Base-by-base conservation (phyloP, 2,888 invertebrate genomes). In the Macrostomum cliftonense region DNA sequence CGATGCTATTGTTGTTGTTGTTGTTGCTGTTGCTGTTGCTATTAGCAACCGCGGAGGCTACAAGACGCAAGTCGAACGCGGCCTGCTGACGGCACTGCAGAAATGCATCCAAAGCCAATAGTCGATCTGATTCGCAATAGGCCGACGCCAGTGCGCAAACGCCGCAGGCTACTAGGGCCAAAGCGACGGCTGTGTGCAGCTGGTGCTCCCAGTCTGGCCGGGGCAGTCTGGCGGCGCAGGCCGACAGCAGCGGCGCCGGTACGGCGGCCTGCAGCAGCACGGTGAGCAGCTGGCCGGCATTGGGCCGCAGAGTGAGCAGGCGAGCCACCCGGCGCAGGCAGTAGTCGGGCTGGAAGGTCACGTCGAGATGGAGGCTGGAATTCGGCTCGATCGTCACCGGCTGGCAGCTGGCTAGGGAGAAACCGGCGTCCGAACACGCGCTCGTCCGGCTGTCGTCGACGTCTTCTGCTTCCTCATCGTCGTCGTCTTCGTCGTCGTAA, bases 371-470 rank as follows among this genome's bases (percentile, higher is more conserved):
- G 57, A 75, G 77, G 5, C 80, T 79, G 21, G 76, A 76, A 63
- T 84, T 84, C 20, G 83, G 81, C 51, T 72, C 72, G 39, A 85
- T 68, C 42, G 76, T 74, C 64, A 83, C 83, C 1, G 79, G 75
- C 37, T 74, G 73, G 62, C 85, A 85, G 61, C 83, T 79, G 47
- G 81, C 70, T 38, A 84, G 77, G 60, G 77, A 77, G 63, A 83
- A 85, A 16, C 84, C 84, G 59, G 20, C 16, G 48, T 47, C n/a
- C 52, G 46, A 40, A 19, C 16, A 40, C 5, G 19, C 9, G 17
- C 16, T 17, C 5, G 19, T 9, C 13, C 13, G 38, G 13, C n/a
- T 38, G 13, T n/a, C n/a, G 39, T 38, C 13, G n/a, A 13, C 13
- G n/a, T 38, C 39, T 13, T 17, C 16, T 17, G 9, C 19, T 5